Conservation (phyloP, 1,140 invertebrate species). For the Ylistrum balloti region DNA sequence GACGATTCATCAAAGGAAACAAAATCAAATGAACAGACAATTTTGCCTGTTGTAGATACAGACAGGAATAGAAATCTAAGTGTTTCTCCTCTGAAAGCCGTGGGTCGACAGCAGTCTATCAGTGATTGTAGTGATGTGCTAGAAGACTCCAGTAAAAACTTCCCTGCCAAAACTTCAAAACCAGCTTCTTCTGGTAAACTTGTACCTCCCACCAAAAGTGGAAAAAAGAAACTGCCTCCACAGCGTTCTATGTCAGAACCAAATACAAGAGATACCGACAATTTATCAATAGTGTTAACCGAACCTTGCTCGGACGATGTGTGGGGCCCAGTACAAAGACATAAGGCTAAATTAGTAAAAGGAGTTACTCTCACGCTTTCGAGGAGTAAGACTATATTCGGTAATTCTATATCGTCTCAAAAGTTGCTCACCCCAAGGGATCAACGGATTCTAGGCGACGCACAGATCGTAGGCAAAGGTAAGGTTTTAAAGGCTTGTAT, state of each 20-base stretch:
- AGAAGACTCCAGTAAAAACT: constrained; percentile 45
- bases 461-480: constrained; percentile 67
- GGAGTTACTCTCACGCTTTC: constrained; percentile 51
- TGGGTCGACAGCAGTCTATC: background rate
- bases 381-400: constrained; percentile 62
- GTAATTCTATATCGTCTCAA: constrained; percentile 62
- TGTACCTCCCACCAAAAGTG: constrained; percentile 45
- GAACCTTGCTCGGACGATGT: constrained; percentile 56
- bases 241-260: constrained; percentile 41
- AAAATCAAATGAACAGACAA: background rate
- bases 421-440: constrained; percentile 65
- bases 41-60: constrained; percentile 1
- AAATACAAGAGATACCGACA: background rate
- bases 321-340: constrained; percentile 61
- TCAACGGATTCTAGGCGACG: constrained; percentile 54
- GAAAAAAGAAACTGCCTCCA: constrained; percentile 44
- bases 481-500: background rate
- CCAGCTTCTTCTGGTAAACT: background rate
- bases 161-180: background rate
- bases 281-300: constrained; percentile 45
- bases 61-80: background rate
- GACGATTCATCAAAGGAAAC: background rate
- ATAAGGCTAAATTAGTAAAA: constrained; percentile 58
- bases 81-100: background rate
- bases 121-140: background rate